Evolutionary conservation across 2,113 vertebrate species (phyloP).

Genomic region (Albula glossodonta): DNA sequence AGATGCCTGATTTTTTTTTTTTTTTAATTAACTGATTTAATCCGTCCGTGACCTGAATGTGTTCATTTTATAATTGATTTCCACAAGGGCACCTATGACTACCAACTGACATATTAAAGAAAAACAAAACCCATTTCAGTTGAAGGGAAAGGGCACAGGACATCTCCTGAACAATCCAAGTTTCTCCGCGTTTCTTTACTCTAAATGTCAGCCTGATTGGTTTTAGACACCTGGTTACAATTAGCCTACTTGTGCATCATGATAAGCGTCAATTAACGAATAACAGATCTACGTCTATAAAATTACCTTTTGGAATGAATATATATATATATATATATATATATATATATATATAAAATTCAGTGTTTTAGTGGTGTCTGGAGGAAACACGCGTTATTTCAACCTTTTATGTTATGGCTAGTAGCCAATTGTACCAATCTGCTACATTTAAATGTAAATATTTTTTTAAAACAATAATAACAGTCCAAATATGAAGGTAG

Average conservation of each 20-base stretch:
- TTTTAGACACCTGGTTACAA: constrained; percentile 5
- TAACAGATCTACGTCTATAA: too few relatives aligned
- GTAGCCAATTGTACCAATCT: too few relatives aligned
- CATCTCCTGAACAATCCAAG: background rate
- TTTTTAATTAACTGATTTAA: background rate
- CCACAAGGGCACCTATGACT: background rate
- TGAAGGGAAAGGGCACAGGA: background rate
- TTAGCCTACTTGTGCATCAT: background rate
- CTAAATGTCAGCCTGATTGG: background rate
- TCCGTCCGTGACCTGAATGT: background rate
- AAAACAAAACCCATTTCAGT: background rate
- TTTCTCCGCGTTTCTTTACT: background rate
- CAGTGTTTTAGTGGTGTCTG: background rate
- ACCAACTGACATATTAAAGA: background rate
- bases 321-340: too few relatives aligned
- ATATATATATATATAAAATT: background rate
- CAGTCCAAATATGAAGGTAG: background rate
- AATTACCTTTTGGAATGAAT: too few relatives aligned
- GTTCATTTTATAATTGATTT: background rate
- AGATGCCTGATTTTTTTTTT: background rate
- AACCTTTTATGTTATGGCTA: too few relatives aligned
- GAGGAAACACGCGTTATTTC: too few relatives aligned
- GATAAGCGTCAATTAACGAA: background rate
- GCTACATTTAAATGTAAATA: background rate
- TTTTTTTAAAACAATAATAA: background rate